phyloP scores from a whole-genome alignment of 1,140 invertebrate genomes.

The Cataglyphis hispanica region DNA sequence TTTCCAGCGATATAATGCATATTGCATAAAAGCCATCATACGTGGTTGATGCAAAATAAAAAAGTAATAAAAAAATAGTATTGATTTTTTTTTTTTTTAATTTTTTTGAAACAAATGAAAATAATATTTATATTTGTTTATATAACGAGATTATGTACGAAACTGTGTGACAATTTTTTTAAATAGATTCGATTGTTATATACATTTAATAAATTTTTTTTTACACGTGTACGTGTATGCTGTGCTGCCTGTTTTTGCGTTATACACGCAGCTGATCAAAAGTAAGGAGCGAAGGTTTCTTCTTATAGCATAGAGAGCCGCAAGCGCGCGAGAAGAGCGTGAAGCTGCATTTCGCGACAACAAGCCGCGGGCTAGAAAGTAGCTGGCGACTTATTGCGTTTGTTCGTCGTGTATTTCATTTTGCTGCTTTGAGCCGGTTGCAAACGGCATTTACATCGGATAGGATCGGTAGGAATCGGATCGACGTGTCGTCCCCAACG shows the following conservation, averaged over 20 bases:
- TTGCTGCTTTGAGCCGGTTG: conserved; percentile 45
- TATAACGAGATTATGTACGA: background rate
- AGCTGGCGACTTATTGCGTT: conserved; percentile 70
- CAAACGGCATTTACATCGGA: conserved; percentile 71
- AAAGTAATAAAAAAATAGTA: background rate
- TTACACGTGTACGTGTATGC: background rate
- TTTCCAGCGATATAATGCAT: background rate
- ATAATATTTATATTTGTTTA: no score
- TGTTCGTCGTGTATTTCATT: conserved; percentile 52
- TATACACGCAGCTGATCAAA: background rate
- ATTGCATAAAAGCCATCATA: background rate
- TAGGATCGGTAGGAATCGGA: conserved; percentile 61
- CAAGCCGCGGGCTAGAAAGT: conserved; percentile 77
- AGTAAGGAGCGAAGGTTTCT: background rate
- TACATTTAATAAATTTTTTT: no score
- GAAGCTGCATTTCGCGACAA: conserved; percentile 23
- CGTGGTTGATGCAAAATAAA: background rate
- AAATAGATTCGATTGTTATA: background rate
- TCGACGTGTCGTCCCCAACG: conserved; percentile 9
- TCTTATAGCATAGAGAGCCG: background rate
- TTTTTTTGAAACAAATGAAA: background rate
- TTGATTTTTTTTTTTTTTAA: background rate
- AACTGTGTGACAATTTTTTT: background rate
- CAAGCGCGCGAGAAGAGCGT: conserved; percentile 51
- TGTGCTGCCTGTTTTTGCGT: background rate